Evolutionary conservation across 2,888 invertebrate genomes (phyloP), one percentile per base, ranked within the genome.

Genomic region (Dendrolimus houi): DNA sequence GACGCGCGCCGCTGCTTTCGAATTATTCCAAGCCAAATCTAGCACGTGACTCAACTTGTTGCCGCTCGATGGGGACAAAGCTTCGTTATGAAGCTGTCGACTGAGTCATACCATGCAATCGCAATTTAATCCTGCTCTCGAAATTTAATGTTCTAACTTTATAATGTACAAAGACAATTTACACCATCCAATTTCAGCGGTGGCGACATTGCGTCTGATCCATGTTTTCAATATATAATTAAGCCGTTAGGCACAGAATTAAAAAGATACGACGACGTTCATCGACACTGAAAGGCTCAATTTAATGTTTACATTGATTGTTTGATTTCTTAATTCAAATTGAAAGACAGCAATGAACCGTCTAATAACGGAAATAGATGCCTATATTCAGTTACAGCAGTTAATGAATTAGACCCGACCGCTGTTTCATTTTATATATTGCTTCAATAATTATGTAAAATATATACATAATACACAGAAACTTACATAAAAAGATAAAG

Each of bases 1-100:
- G 81, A 81, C 87, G 84, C 85, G 83, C 86, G 84, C 84, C 81
- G 83, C 81, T 76, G 73, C 72, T 74, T 81, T 74, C 70, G 67
- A 81, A 83, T 85, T 81, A 85, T 86, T 82, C 80, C 72, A 75
- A 74, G 72, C 78, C 74, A 78, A 83, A 84, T 81, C 84, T 79
- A 68, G 64, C 88, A 88, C 89, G 88, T 89, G 89, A 87, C 84
- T 77, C 85, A 82, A 89, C 89, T 89, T 89, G 89, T 90, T 89
- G 88, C 89, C 82, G 77, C 67, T 60, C 59, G 65, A 65, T 64
- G 70, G 71, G 72, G 72, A 73, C 70, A 67, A 68, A 66, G 69
- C 67, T 73, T 69, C 66, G 55, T 63, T 70, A 67, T 71, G 64
- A 69, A 47, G 47, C 2, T 8, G 47, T 12, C 47, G 47, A 47